Evolutionary conservation across 2,797 vertebrate species (phyloP), one percentile per base, ranked within the genome.

Genomic region (Pseudomugil tenellus): DNA sequence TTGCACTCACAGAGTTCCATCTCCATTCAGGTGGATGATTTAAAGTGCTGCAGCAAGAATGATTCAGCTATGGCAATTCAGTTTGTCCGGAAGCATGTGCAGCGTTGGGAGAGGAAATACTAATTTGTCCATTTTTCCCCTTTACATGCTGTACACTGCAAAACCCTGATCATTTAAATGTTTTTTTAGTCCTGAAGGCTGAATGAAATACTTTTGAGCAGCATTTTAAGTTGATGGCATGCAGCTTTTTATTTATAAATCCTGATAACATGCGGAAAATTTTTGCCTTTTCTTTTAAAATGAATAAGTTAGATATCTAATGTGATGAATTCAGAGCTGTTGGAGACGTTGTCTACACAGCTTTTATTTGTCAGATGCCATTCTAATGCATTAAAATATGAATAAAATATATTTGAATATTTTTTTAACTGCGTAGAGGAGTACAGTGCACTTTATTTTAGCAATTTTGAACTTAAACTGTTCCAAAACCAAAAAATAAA

Each of bases 31-130:
- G 53, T 43, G 16, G 59, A 78, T 63, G 6, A 69, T 70, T 79
- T 77, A 66, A 81, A 86, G 76, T 80, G 83, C 71, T 61, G 48
- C 10, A 61, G 51, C 68, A 75, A 67, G 68, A 72, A 62, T 76
- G 70, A 87, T 83, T 83, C 77, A 79, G 54, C 59, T n/a, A 25
- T 84, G 79, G 73, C 82, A 79, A 84, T 87, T 84, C 54, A 69
- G 70, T 59, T 37, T 1, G 58, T 48, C 63, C 58, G 49, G 67
- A 72, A 79, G n/a, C 39, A 70, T 28, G 55, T 54, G 63, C 66
- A 54, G 2, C 16, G 41, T 35, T 74, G 51, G 35, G 63, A 41
- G 62, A 63, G 28, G n/a, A 73, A 41, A 26, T 23, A 7, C 31
- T 51, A 48, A 58, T 70, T 56, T 54, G 46, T 17, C 62, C 29